phyloP scores from a whole-genome alignment of 2,113 vertebrate genomes.

The Murina feae region DNA sequence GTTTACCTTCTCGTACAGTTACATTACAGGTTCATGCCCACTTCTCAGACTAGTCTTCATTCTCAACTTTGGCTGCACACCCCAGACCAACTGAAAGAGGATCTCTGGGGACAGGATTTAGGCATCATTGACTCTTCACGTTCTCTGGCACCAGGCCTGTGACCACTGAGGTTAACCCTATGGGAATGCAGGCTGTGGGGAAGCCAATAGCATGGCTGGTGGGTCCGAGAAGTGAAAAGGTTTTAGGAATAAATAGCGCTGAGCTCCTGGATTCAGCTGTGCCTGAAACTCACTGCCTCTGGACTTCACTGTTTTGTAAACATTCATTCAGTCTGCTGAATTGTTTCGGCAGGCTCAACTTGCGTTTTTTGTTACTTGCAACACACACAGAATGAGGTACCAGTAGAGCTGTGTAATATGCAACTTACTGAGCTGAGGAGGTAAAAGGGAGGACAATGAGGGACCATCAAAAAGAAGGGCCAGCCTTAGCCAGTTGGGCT shows the following conservation, averaged over 20 bases:
- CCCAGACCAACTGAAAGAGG: background rate
- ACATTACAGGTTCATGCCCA: background rate
- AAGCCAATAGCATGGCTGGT: background rate
- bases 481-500: too few species aligned
- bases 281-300: background rate
- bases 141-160: background rate
- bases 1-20: conserved; percentile 11
- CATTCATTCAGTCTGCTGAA: background rate
- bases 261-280: background rate
- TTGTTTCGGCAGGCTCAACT: background rate
- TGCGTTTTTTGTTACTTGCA: background rate
- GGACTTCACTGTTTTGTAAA: background rate
- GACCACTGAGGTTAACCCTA: background rate
- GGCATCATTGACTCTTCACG: background rate
- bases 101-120: background rate
- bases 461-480: background rate
- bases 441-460: background rate
- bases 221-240: background rate
- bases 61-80: background rate
- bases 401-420: background rate
- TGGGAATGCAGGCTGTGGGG: background rate
- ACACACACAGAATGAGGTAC: background rate
- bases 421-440: background rate
- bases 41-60: background rate
- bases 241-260: background rate